phyloP scores from a whole-genome alignment of 2,797 vertebrate genomes.

The Coilia nasus region DNA sequence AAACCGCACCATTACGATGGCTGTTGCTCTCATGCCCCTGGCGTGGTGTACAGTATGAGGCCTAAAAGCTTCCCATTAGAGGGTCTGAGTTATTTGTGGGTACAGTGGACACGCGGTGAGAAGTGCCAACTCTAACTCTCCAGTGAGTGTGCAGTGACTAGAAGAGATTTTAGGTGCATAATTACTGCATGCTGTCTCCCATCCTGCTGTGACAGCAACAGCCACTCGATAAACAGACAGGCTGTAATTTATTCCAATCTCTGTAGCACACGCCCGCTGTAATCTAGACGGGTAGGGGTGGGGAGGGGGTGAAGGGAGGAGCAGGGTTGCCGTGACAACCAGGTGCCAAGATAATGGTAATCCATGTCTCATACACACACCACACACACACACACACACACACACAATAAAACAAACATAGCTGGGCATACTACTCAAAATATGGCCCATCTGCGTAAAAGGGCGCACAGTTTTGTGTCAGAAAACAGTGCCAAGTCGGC shows the following conservation, averaged over 20 bases:
- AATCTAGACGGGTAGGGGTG: conserved; percentile 38
- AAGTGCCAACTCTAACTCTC: not conserved
- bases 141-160: not conserved
- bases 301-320: conserved; percentile 28
- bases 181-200: conserved; percentile 13
- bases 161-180: not conserved
- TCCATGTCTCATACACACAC: conserved; percentile 26
- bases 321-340: conserved; percentile 63
- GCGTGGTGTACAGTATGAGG: not conserved
- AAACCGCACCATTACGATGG: not conserved
- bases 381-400: conserved; percentile 10
- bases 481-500: not conserved
- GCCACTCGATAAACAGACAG: conserved; percentile 20
- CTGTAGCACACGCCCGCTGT: conserved; percentile 41
- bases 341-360: conserved; percentile 49
- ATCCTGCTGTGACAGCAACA: not conserved
- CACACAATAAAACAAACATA: not conserved
- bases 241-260: conserved; percentile 56
- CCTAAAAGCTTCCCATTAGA: not conserved
- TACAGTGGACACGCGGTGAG: not conserved
- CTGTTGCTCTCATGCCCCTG: not conserved
- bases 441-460: not conserved
- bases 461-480: not conserved
- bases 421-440: too few species aligned
- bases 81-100: not conserved